Percentiles rank a stretch among this genome's conserved stretches.
These are phyloP conservation scores for Abscondita cerata DNA, from an alignment of 2,888 invertebrate genomes.

Conservation along the genomic window DNA sequence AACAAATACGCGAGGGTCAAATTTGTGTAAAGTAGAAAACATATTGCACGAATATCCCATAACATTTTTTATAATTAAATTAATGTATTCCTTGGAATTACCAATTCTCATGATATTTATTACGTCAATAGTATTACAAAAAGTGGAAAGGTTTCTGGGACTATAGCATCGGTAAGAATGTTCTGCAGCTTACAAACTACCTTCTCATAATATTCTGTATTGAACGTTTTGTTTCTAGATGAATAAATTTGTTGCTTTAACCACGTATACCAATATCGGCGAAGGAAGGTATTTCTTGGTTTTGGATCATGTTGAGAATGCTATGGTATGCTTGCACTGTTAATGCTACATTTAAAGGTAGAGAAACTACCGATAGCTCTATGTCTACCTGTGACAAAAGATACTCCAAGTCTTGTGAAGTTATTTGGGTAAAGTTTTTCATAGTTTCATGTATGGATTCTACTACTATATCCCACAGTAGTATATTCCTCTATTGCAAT, in stretches of 20 bases:
- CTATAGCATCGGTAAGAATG: constrained; percentile 69
- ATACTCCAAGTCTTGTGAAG: no score
- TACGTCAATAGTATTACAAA: constrained; percentile 53
- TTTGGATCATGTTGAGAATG: constrained; percentile 70
- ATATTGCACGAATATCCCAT: constrained; percentile 68
- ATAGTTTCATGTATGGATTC: no score
- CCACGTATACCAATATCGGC: constrained; percentile 17
- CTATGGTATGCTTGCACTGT: constrained; percentile 75
- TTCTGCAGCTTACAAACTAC: constrained; percentile 55
- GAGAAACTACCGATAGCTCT: constrained; percentile 76
- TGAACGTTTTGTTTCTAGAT: constrained; percentile 46
- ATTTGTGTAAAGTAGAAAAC: constrained; percentile 57
- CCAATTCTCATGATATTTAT: constrained; percentile 89
- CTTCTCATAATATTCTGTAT: constrained; percentile 47
- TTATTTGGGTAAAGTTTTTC: no score
- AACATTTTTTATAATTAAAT: constrained; percentile 85
- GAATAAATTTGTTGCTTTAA: constrained; percentile 6
- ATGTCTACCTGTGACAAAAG: no score
- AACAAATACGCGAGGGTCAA: constrained; percentile 64
- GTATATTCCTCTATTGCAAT: no score
- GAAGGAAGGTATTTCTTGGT: constrained; percentile 47
- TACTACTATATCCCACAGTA: no score
- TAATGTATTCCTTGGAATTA: constrained; percentile 86
- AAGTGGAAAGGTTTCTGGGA: constrained; percentile 61
- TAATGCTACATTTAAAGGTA: constrained; percentile 75